Conservation (phyloP, 2,888 invertebrate species). For the Erannis defoliaria region DNA sequence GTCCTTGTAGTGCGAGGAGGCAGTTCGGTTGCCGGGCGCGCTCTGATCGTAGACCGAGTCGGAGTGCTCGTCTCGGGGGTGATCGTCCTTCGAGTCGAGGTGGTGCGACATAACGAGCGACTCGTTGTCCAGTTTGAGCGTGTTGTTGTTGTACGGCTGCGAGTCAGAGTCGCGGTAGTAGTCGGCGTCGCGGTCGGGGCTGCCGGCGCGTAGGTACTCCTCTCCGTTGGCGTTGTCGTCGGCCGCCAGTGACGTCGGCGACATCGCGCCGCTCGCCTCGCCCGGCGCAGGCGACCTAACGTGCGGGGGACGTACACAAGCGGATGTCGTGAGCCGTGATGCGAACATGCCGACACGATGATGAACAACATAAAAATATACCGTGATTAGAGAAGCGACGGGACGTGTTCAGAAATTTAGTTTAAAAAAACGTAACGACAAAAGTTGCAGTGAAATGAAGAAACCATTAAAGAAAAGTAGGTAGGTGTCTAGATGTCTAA, state of each 20-base stretch:
- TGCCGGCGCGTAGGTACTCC: slow-evolving; percentile 75
- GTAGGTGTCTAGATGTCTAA: slow-evolving; percentile 45
- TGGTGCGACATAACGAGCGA: slow-evolving; percentile 79
- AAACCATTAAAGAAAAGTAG: slow-evolving; percentile 38
- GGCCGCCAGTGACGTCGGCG: slow-evolving; percentile 74
- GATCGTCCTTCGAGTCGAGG: slow-evolving; percentile 77
- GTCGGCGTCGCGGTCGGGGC: slow-evolving; percentile 84
- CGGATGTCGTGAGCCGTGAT: slow-evolving; percentile 84
- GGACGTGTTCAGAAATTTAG: slow-evolving; percentile 56
- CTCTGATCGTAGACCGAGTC: slow-evolving; percentile 70
- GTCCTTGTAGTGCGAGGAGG: slow-evolving; percentile 87
- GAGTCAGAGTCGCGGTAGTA: slow-evolving; percentile 78
- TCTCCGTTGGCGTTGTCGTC: slow-evolving; percentile 68
- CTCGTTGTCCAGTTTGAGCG: slow-evolving; percentile 80
- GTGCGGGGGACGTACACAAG: slow-evolving; percentile 77
- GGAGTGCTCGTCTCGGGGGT: slow-evolving; percentile 70
- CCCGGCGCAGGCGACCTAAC: slow-evolving; percentile 82
- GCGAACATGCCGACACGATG: slow-evolving; percentile 82
- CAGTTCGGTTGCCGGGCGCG: slow-evolving; percentile 56
- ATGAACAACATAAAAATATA: slow-evolving; percentile 68
- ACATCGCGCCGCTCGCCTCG: slow-evolving; percentile 79
- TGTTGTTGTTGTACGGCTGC: slow-evolving; percentile 80
- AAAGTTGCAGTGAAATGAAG: slow-evolving; percentile 60
- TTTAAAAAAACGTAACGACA: slow-evolving; percentile 53
- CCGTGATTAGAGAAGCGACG: slow-evolving; percentile 70